Evolutionary conservation across 1,140 invertebrate species (phyloP), one percentile per base, ranked within the genome.

Genomic region (Cepaea nemoralis): DNA sequence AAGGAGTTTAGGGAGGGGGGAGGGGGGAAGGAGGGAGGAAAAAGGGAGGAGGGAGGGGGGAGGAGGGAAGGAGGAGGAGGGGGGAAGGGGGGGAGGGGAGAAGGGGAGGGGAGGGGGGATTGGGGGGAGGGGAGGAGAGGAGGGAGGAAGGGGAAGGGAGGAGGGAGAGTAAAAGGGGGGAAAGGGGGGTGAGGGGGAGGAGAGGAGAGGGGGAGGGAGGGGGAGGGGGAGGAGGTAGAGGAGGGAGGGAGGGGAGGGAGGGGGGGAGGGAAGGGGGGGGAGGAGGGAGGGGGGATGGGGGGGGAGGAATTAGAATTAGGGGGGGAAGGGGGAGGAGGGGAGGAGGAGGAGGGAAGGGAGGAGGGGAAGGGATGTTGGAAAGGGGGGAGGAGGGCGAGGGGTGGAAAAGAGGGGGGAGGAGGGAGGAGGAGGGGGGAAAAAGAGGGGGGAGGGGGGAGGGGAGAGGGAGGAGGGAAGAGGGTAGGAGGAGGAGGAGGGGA

Each of bases 331-430:
- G n/a, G n/a, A 14, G 50, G 50, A n/a, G n/a, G 50, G 50, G 50
- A n/a, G 14, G n/a, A n/a, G 50, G n/a, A n/a, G 50, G 50, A 16
- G 50, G n/a, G 50, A n/a, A n/a, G 14, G 50, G 50, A n/a, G n/a
- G n/a, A 14, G 50, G 50, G 50, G n/a, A n/a, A n/a, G 50, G 50
- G n/a, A 55, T n/a, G n/a, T n/a, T n/a, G n/a, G n/a, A n/a, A n/a
- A n/a, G n/a, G n/a, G n/a, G n/a, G n/a, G n/a, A n/a, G 50, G 50
- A 55, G 50, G 50, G 50, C n/a, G 50, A 55, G 50, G 50, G 50
- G 50, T 55, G 50, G 50, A 55, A 55, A 55, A 55, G 50, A n/a
- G 50, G 50, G n/a, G 50, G 50, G 50, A n/a, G 50, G 14, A 55
- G 50, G 50, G 50, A n/a, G 50, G 50, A 16, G 50, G n/a, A n/a